These are phyloP conservation scores for Physeter macrocephalus DNA, from an alignment of 2,113 vertebrate species.

Conservation along the genomic window DNA sequence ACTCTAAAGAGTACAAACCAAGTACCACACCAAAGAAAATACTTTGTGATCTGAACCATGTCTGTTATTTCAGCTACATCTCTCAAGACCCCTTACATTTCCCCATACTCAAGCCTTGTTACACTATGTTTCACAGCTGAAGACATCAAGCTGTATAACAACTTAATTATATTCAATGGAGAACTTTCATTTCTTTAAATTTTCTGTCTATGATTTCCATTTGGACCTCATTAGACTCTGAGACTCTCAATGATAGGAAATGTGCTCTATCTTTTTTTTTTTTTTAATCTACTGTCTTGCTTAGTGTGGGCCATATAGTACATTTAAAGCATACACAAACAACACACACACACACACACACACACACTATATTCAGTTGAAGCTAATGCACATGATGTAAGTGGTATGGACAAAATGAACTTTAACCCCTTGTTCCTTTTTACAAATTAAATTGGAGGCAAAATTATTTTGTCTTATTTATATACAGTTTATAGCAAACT, in stretches of 20 bases:
- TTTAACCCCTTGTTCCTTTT: not conserved
- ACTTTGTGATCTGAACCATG: not conserved
- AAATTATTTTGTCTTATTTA: not conserved
- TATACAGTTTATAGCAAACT: not conserved
- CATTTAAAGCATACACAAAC: not conserved
- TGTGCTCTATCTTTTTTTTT: not conserved
- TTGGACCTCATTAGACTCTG: not conserved
- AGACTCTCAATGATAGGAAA: not conserved
- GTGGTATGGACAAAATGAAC: not conserved
- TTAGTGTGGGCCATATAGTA: not conserved
- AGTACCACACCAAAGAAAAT: not conserved
- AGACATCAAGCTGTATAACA: not conserved
- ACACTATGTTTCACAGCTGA: not conserved
- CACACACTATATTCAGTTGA: not conserved
- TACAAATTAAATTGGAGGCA: not conserved
- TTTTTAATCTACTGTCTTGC: not conserved
- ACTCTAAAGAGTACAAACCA: not conserved
- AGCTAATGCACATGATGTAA: not conserved
- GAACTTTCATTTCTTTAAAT: not conserved
- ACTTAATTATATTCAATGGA: not conserved
- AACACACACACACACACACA: not conserved
- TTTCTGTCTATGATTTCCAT: not conserved
- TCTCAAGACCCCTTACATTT: not conserved
- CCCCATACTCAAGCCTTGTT: not conserved
- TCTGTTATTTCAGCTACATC: not conserved